phyloP scores from a whole-genome alignment of 1,140 invertebrate species.

The Bemisia tabaci region DNA sequence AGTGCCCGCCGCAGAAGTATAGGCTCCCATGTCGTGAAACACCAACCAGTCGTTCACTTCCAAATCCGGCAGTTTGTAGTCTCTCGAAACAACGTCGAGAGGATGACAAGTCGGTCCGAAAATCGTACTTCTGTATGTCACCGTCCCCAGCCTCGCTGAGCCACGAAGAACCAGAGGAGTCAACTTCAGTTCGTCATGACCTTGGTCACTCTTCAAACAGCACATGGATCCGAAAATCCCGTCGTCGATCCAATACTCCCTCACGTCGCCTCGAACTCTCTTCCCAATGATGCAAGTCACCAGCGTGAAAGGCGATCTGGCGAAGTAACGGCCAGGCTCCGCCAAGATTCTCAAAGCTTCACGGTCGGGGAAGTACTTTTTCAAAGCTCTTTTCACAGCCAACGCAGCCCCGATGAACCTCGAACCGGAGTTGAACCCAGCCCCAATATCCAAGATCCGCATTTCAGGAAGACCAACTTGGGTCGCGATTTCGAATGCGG shows the following conservation, averaged over 20 bases:
- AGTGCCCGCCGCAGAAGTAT: conserved; percentile 75
- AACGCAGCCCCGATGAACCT: conserved; percentile 41
- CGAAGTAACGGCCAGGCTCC: conserved; percentile 91
- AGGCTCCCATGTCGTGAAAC: conserved; percentile 87
- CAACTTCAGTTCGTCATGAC: no score
- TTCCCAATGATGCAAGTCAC: conserved; percentile 73
- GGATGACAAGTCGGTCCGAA: conserved; percentile 95
- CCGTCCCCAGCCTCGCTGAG: no score
- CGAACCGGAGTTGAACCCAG: conserved; percentile 49
- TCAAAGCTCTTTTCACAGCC: conserved; percentile 57
- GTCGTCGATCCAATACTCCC: conserved; percentile 97
- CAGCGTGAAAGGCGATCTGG: conserved; percentile 81
- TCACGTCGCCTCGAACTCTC: conserved; percentile 40
- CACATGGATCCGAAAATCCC: conserved; percentile 98
- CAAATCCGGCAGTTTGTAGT: conserved; percentile 54
- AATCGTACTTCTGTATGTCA: no score
- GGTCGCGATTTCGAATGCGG: conserved; percentile 53
- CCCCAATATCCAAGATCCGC: conserved; percentile 66
- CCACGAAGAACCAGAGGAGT: no score
- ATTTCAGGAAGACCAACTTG: conserved; percentile 58
- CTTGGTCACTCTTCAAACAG: conserved; percentile 92
- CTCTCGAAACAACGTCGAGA: conserved; percentile 69
- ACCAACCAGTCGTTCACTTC: conserved; percentile 68
- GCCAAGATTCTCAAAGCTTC: conserved; percentile 67
- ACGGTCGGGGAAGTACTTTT: conserved; percentile 59